Evolutionary conservation across 2,113 vertebrate species (phyloP), one percentile per base, ranked within the genome.

Genomic region (Tauraco erythrolophus): DNA sequence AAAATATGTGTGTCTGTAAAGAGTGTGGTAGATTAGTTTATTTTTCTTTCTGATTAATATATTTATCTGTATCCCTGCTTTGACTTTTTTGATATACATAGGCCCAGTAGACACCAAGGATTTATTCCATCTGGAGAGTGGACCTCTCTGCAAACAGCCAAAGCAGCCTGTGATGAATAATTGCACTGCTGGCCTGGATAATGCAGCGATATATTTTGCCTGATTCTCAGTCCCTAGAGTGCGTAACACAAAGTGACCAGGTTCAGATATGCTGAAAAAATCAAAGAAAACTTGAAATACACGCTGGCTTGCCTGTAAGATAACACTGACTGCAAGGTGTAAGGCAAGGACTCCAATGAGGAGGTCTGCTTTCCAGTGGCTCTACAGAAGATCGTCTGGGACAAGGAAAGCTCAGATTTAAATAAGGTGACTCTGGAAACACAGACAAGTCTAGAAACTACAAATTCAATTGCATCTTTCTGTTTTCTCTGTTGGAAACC

Each of bases 91-190:
- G 10, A 39, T 70, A 50, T 70, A 7, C 41, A 14, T 28, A 37
- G 2, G n/a, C 37, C 51, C 17, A 45, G 10, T n/a, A 65, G 10
- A n/a, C 2, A 13, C 3, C 25, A 54, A 68, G 7, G 15, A 0
- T 70, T 90, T 84, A 41, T 78, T 87, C 14, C 3, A 14, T 4
- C 6, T 60, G 25, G 13, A 61, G 19, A 62, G 21, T 92, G 5
- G 56, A 58, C 3, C 3, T 57, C 43, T 77, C 39, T 82, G 21
- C 57, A 77, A 66, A 27, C 31, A 76, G 6, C 10, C 31, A 56
- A 39, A 39, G 31, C 71, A 71, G 50, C 10, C 7, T 9, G 23
- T 69, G 28, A n/a, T 50, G 7, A 88, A 28, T 43, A 84, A 56
- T 74, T 84, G 27, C 45, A 35, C 10, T 64, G 15, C 31, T 24